Evolutionary conservation across 2,888 invertebrate species (phyloP).

Genomic region (Campoplex capitator): DNA sequence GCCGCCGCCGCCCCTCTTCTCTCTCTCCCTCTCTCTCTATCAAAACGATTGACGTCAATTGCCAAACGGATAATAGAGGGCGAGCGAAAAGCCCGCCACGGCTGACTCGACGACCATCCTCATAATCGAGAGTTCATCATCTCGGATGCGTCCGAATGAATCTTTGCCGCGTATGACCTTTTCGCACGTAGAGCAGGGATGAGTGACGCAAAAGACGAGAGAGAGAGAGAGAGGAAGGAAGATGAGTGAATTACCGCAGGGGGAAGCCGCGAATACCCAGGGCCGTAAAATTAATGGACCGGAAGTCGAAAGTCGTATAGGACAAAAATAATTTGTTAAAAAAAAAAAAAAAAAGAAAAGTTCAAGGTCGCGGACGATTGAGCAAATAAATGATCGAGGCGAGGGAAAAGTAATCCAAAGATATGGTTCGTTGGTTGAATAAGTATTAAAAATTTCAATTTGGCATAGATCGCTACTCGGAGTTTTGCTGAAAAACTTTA

Average conservation of each 20-base stretch:
- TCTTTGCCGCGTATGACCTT: slow-evolving; percentile 33
- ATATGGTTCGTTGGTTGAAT: neutral
- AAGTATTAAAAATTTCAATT: neutral
- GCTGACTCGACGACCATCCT: slow-evolving; percentile 50
- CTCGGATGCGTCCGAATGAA: slow-evolving; percentile 57
- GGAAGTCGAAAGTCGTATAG: slow-evolving; percentile 16
- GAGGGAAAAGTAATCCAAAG: neutral
- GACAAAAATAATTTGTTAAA: slow-evolving; percentile 4
- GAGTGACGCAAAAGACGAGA: slow-evolving; percentile 36
- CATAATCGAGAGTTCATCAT: slow-evolving; percentile 58
- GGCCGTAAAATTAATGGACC: slow-evolving; percentile 44
- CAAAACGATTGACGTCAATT: slow-evolving; percentile 64
- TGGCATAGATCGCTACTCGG: too few species aligned
- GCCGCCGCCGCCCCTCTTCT: neutral
- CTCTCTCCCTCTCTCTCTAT: slow-evolving; percentile 2
- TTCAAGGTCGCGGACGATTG: neutral
- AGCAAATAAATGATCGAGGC: neutral
- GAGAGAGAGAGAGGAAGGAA: slow-evolving; percentile 21
- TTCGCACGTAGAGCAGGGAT: neutral
- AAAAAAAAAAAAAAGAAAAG: neutral
- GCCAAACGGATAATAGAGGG: slow-evolving; percentile 58
- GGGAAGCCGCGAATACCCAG: slow-evolving; percentile 30
- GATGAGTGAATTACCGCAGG: slow-evolving; percentile 45
- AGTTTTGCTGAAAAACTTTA: neutral
- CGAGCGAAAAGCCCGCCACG: slow-evolving; percentile 18